Percentiles rank a stretch among this genome's conserved stretches.
Conservation (phyloP, 2,113 vertebrate genomes). For the Emydura subglobosa region DNA sequence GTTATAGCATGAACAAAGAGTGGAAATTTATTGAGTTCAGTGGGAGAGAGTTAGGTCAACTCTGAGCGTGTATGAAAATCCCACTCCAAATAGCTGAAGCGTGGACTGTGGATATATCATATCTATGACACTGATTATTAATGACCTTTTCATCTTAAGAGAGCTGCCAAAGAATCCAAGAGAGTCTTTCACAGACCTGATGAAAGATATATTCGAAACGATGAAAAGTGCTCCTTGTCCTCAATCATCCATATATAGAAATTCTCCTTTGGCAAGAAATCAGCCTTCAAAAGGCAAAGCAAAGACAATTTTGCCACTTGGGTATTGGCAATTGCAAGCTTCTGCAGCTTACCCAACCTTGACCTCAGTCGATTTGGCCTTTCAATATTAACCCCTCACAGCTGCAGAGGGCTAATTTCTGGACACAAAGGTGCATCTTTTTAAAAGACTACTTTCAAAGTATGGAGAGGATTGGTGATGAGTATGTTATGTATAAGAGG, state of each 20-base stretch:
- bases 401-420: conserved; percentile 30
- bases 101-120: conserved; percentile 16
- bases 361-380: conserved; percentile 62
- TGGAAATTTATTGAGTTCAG: neutral
- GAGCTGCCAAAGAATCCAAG: neutral
- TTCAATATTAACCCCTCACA: conserved; percentile 27
- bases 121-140: conserved; percentile 5
- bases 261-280: conserved; percentile 13
- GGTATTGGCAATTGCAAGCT: conserved; percentile 50
- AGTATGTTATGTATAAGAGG: neutral
- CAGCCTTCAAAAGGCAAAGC: conserved; percentile 21
- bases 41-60: neutral
- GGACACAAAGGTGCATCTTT: conserved; percentile 55
- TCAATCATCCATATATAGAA: neutral
- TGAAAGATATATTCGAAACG: neutral
- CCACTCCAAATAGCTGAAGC: conserved; percentile 22
- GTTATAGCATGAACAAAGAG: neutral
- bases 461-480: neutral
- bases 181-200: conserved; percentile 15
- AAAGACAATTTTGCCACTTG: conserved; percentile 55
- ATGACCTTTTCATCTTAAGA: conserved; percentile 48
- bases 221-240: neutral
- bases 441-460: conserved; percentile 43
- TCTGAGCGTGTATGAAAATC: conserved; percentile 10
- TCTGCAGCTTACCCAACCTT: conserved; percentile 45